phyloP scores from a whole-genome alignment of 2,797 vertebrate species.

The Sus cebifrons region DNA sequence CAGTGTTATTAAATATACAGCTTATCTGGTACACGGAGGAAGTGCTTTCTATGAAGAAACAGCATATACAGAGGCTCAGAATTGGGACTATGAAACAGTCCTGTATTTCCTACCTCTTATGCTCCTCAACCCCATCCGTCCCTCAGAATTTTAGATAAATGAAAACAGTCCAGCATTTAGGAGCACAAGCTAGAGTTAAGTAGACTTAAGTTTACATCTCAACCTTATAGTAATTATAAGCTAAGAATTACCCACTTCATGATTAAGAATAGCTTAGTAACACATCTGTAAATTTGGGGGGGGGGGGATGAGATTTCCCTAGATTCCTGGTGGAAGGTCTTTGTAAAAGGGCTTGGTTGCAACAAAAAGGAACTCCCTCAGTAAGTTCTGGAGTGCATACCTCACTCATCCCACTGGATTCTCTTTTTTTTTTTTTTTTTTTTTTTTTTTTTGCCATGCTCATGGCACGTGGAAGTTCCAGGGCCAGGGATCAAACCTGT shows the following conservation, averaged over 20 bases:
- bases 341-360: neutral
- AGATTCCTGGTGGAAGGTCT: neutral
- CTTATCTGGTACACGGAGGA: neutral
- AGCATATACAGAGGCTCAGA: neutral
- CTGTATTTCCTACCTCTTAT: neutral
- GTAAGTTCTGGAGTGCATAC: neutral
- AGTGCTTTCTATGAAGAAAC: conserved; percentile 29
- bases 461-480: no score
- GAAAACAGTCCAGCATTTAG: conserved; percentile 45
- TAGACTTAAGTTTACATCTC: conserved; percentile 38
- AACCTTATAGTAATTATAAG: neutral
- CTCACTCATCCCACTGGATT: conserved; percentile 4
- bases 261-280: conserved; percentile 43
- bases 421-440: neutral
- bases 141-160: conserved; percentile 36
- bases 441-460: no score
- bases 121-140: neutral
- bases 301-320: neutral
- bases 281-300: neutral
- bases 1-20: neutral
- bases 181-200: neutral
- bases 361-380: neutral
- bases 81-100: neutral
- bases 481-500: no score
- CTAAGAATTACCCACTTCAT: conserved; percentile 17